phyloP scores from a whole-genome alignment of 2,888 invertebrate genomes.

The Argynnis bischoffii region DNA sequence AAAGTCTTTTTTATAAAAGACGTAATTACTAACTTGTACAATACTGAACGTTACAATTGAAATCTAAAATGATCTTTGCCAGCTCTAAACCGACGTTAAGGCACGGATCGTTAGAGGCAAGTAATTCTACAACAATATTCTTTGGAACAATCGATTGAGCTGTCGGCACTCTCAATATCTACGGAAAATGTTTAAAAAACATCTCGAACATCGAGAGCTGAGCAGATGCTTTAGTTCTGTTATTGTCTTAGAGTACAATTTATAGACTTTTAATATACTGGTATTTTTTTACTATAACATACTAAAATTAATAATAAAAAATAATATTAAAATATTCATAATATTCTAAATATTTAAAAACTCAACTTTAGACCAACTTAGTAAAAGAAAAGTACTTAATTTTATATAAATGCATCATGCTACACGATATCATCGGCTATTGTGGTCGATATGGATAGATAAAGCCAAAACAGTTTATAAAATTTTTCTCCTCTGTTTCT shows the following conservation, averaged over 20 bases:
- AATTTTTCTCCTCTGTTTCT: no score
- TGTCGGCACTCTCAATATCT: constrained; percentile 51
- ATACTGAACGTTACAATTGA: constrained; percentile 12
- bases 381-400: no score
- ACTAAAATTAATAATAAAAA: no score
- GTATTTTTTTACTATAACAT: no score
- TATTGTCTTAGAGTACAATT: constrained; percentile 35
- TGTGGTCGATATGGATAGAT: no score
- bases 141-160: constrained; percentile 52
- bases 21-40: neutral
- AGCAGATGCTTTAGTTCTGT: constrained; percentile 52
- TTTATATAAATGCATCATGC: no score
- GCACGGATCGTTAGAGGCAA: constrained; percentile 25
- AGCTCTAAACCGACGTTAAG: constrained; percentile 8
- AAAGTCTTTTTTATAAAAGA: no score
- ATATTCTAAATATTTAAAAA: no score
- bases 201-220: constrained; percentile 48
- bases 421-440: no score
- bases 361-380: no score
- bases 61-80: constrained; percentile 17
- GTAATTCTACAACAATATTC: constrained; percentile 39
- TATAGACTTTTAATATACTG: neutral
- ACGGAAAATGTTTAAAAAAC: constrained; percentile 60
- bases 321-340: no score
- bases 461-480: no score